Conservation (phyloP, 1,140 invertebrate species). For the Oppia nitens region DNA sequence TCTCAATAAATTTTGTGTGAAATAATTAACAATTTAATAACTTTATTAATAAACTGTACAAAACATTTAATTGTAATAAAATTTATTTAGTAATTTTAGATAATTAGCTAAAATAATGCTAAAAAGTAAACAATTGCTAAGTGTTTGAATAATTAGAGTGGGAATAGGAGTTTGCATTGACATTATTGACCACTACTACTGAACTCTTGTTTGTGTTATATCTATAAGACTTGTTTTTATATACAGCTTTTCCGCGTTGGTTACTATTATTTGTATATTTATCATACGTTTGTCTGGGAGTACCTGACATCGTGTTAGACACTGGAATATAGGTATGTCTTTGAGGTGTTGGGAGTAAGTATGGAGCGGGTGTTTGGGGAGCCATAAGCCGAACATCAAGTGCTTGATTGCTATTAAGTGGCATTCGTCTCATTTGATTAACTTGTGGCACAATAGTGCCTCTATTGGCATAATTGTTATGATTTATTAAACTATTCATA, state of each 20-base stretch:
- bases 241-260: neutral
- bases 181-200: too few species aligned
- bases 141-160: neutral
- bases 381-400: neutral
- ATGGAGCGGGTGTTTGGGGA: neutral
- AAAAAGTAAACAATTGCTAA: neutral
- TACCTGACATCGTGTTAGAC: neutral
- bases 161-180: neutral
- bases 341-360: neutral
- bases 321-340: neutral
- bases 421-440: neutral
- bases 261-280: neutral
- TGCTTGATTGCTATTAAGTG: neutral
- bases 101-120: too few species aligned
- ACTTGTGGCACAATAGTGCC: neutral
- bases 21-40: too few species aligned
- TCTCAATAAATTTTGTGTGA: too few species aligned
- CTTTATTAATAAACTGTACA: too few species aligned
- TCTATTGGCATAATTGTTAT: neutral
- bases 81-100: too few species aligned
- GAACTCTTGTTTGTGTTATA: too few species aligned
- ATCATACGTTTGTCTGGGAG: neutral
- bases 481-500: neutral
- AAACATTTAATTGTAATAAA: too few species aligned
- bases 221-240: neutral